Conservation (phyloP, 2,113 vertebrate genomes). For the Chitala chitala region DNA sequence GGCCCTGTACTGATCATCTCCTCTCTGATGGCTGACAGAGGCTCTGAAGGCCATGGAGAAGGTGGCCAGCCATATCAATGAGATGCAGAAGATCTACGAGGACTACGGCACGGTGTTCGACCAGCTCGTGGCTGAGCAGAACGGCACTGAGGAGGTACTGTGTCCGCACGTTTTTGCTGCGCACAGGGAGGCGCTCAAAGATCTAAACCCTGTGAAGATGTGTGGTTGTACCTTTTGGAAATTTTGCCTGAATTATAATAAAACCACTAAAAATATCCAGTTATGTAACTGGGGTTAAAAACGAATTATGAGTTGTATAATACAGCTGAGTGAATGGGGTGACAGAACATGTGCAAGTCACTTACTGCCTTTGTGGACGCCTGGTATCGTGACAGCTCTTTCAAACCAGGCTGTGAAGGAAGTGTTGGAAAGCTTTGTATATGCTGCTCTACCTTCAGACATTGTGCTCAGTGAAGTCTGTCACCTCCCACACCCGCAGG, state of each 20-base stretch:
- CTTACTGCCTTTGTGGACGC: too few species aligned
- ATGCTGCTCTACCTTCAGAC: neutral
- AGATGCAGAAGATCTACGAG: slow-evolving; percentile 99
- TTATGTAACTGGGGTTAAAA: too few species aligned
- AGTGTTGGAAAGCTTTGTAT: neutral
- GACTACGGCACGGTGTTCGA: slow-evolving; percentile 93
- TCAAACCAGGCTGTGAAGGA: neutral
- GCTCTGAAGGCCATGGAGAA: slow-evolving; percentile 97
- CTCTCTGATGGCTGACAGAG: slow-evolving; percentile 61
- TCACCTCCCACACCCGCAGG: slow-evolving; percentile 55
- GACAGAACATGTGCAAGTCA: too few species aligned
- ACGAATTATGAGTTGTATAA: too few species aligned
- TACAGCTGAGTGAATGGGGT: too few species aligned
- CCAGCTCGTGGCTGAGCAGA: slow-evolving; percentile 90
- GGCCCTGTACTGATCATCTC: neutral
- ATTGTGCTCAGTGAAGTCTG: slow-evolving; percentile 1
- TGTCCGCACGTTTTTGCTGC: too few species aligned
- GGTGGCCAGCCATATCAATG: slow-evolving; percentile 96
- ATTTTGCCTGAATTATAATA: too few species aligned
- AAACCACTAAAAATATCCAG: too few species aligned
- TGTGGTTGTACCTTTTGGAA: too few species aligned
- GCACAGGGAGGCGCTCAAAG: too few species aligned
- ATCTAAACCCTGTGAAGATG: too few species aligned
- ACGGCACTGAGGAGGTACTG: slow-evolving; percentile 78
- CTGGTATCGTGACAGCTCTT: too few species aligned